A percentile compares a stretch with the other conserved stretches of the same genome.
These are phyloP conservation scores for Enchytraeus crypticus DNA, from an alignment of 2,888 invertebrate genomes.

Conservation along the genomic window DNA sequence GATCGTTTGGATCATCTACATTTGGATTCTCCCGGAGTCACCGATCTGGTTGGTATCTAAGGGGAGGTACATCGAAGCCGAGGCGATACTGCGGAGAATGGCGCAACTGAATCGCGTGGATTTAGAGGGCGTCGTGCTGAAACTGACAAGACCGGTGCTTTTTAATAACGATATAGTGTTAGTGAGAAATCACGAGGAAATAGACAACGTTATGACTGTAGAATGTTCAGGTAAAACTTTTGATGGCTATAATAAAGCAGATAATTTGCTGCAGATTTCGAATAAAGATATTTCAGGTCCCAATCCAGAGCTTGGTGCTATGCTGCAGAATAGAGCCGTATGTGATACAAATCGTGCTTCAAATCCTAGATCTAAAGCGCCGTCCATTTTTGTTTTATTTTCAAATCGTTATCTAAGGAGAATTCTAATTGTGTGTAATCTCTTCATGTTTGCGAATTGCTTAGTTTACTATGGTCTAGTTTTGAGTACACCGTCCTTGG, in stretches of 20 bases:
- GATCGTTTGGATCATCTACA: constrained; percentile 10
- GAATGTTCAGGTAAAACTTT: too few relatives aligned
- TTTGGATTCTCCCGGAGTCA: constrained; percentile 35
- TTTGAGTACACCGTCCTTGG: constrained; percentile 32
- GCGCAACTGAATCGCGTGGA: constrained; percentile 17
- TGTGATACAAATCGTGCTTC: too few relatives aligned
- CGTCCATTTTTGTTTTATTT: too few relatives aligned
- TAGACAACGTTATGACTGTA: too few relatives aligned
- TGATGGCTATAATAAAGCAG: too few relatives aligned
- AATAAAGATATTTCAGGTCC: too few relatives aligned
- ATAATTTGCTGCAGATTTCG: too few relatives aligned
- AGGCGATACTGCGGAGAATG: constrained; percentile 26
- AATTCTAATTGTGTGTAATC: neutral
- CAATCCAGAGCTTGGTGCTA: too few relatives aligned
- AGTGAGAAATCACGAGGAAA: neutral
- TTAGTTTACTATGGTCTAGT: constrained; percentile 36
- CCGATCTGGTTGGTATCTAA: constrained; percentile 35
- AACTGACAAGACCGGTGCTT: too few relatives aligned
- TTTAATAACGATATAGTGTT: neutral
- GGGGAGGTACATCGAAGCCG: constrained; percentile 28
- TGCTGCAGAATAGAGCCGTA: too few relatives aligned
- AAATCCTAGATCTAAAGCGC: too few relatives aligned
- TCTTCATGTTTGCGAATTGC: constrained; percentile 30
- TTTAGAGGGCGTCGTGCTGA: neutral
- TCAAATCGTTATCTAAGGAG: neutral